These are phyloP conservation scores for Arvicola amphibius DNA, from an alignment of 2,797 vertebrate species.

Conservation along the genomic window DNA sequence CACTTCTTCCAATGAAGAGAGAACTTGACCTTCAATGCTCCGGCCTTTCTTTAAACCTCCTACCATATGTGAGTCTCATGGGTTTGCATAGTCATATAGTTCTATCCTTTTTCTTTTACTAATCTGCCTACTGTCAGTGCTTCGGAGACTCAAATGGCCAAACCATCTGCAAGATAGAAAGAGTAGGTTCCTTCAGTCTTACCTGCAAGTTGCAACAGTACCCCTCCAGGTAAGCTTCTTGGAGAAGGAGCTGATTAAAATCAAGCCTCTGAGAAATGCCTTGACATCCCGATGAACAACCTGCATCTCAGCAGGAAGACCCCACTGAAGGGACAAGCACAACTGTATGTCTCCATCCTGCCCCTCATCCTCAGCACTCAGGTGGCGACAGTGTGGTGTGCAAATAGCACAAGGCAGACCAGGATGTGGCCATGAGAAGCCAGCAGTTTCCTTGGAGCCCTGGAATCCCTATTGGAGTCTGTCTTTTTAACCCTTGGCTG, in stretches of 20 bases:
- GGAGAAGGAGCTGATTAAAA: background rate
- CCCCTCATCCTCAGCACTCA: background rate
- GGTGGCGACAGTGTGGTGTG: background rate
- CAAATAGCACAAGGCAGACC: background rate
- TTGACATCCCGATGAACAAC: background rate
- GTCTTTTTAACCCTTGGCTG: background rate
- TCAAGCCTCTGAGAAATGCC: background rate
- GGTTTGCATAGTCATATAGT: background rate
- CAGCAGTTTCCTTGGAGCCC: background rate
- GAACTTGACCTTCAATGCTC: background rate
- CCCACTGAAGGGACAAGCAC: background rate
- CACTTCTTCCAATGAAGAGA: background rate
- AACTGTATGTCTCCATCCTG: background rate
- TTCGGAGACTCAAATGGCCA: background rate
- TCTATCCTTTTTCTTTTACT: background rate
- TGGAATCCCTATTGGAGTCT: background rate
- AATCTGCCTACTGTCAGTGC: background rate
- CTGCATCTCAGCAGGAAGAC: background rate
- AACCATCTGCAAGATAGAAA: background rate
- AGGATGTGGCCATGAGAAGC: background rate
- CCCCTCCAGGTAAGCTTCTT: background rate
- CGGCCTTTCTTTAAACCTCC: background rate
- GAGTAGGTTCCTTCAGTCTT: background rate
- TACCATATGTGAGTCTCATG: background rate
- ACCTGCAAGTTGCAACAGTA: background rate